Base-by-base conservation (phyloP, 2,113 vertebrate genomes). In the Nestor notabilis region DNA sequence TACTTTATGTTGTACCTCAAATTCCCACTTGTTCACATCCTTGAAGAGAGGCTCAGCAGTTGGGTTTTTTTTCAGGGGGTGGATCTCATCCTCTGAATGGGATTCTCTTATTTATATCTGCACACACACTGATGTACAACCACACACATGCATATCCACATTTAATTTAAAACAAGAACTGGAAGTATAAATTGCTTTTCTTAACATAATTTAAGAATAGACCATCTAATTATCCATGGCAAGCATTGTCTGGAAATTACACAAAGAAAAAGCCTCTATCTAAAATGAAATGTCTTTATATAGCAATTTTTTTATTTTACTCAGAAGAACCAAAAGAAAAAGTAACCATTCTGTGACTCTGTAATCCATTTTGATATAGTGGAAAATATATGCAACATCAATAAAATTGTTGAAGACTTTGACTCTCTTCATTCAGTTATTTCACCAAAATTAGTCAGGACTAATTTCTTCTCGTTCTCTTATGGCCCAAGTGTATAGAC, bases 61-160 rank as follows among this genome's bases (percentile, higher is more conserved):
- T 43, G 2, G 4, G 3, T 7, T 31, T 53, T 41, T 63, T 23
- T 13, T 2, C 3, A 5, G 5, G 5, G 2, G 8, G 4, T 35
- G 28, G 7, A 69, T 86, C 10, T 10, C 2, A 4, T 23, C 14
- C 10, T 80, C 24, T 80, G n/a, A 74, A 31, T 49, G 15, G 10
- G 13, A 58, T 74, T 81, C 14, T 78, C 3, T 23, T 58, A 24
- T 76, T 44, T 69, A 24, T 58, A 11, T 53, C 9, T 28, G 24
- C 7, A 41, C 13, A 53, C 21, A 85, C 4, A 68, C 72, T 72
- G 7, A 35, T 29, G 24, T 78, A 43, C 5, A 39, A 41, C 2
- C 18, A 64, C 25, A 9, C 33, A 9, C 11, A 27, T 5, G 1
- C 3, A 17, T 64, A 52, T 3, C 9, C 52, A 60, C 29, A 69